These are phyloP conservation scores for Stigmatopora nigra DNA, from an alignment of 2,113 vertebrate genomes.

Conservation along the genomic window DNA sequence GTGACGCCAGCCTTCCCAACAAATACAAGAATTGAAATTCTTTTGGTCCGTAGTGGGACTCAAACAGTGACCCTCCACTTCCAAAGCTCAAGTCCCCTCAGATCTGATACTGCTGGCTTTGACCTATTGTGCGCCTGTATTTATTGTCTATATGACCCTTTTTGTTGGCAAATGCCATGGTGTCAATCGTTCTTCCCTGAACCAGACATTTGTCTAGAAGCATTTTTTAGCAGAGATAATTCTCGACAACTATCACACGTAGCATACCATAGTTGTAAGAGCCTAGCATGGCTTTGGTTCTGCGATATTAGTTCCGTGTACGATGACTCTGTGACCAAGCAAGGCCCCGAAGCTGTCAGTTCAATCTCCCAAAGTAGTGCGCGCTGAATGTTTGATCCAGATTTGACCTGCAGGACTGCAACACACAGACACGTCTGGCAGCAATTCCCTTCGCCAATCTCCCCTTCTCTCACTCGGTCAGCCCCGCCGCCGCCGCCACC, in stretches of 20 bases:
- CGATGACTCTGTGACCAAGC: slow-evolving; percentile 38
- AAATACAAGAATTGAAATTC: not conserved
- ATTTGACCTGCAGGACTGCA: slow-evolving; percentile 55
- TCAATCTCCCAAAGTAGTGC: slow-evolving; percentile 32
- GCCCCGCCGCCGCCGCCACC: slow-evolving; percentile 8
- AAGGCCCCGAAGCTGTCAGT: slow-evolving; percentile 27
- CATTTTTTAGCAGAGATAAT: slow-evolving; percentile 30
- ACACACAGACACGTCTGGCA: slow-evolving; percentile 50
- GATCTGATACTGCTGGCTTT: not conserved
- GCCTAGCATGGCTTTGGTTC: slow-evolving; percentile 47
- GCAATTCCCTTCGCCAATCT: slow-evolving; percentile 28
- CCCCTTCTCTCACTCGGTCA: slow-evolving; percentile 10
- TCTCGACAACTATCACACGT: slow-evolving; percentile 24
- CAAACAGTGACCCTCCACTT: not conserved
- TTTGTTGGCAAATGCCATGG: not conserved
- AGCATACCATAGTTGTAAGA: slow-evolving; percentile 49
- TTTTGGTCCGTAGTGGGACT: not conserved
- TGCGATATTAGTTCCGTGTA: slow-evolving; percentile 24
- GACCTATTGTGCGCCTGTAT: not conserved
- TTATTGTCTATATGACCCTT: not conserved
- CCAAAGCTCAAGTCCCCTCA: not conserved
- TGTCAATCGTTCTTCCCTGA: not conserved
- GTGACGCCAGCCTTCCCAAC: not conserved
- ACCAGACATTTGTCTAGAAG: slow-evolving; percentile 1
- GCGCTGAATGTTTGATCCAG: slow-evolving; percentile 41